Evolutionary conservation across 30 jellyfish, hydroid and myxozoan species (phyloP), one percentile per base, ranked within the genome.

Genomic region (Pseudorhiza aurosa): DNA sequence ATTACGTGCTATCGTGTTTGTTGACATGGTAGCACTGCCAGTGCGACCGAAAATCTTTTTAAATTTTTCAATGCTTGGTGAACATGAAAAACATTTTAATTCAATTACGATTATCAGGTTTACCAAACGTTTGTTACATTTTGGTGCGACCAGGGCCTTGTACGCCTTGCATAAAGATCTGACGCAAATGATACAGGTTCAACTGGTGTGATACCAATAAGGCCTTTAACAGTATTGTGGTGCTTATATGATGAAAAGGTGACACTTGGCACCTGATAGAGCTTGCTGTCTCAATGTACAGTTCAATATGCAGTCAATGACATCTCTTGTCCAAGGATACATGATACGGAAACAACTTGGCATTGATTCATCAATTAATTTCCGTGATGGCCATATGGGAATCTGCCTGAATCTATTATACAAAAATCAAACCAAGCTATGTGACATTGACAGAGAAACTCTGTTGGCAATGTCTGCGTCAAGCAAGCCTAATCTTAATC

Each of bases 281-380:
- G 30, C 74, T 33, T 4, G 83, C 46, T 45, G 8, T 75, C 40
- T 75, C 88, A 51, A 57, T 75, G 43, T 2, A 75, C 22, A 75
- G 3, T 32, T 75, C 88, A n/a, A n/a, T 0, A 79, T 75, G 65
- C 65, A 29, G 26, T 75, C 88, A 75, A 75, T 75, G 8, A 56
- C 35, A 2, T 53, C 88, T 8, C 88, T 27, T 1, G 77, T 57
- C 10, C 62, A 2, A 19, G 88, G 88, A 35, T 75, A 68, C 5
- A 6, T 40, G 2, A 26, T 65, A 19, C 57, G 30, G 65, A 75
- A 75, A 36, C 80, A 35, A 14, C 18, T 21, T 22, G 88, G 77
- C 88, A 75, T 75, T 49, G 85, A 45, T 44, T 49, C 21, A 21
- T 43, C 55, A 35, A 72, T 27, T 1, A 17, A 25, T 4, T 4